Conservation (phyloP, 2,888 invertebrate genomes). For the Stenodema calcarata region DNA sequence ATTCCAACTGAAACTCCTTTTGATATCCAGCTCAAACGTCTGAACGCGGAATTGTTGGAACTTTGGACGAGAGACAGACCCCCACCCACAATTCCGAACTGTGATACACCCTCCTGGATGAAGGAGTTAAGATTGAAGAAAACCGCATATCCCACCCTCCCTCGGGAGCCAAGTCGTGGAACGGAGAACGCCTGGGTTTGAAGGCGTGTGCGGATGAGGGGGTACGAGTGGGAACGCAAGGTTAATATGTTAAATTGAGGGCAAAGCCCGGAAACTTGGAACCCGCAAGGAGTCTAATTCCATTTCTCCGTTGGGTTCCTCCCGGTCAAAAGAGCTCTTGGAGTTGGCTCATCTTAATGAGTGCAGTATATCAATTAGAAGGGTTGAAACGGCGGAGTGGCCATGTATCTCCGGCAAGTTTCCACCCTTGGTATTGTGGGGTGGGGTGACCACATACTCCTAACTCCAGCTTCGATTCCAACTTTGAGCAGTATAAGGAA, state of each 20-base stretch:
- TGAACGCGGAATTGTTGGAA: not conserved
- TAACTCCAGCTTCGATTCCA: not conserved
- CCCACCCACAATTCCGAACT: not conserved
- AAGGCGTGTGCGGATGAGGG: not conserved
- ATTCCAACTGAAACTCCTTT: not conserved
- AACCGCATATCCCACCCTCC: not conserved
- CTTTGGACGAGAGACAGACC: not conserved
- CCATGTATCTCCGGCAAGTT: slow-evolving; percentile 27
- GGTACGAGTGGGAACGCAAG: not conserved
- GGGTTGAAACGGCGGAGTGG: slow-evolving; percentile 45
- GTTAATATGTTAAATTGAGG: slow-evolving; percentile 41
- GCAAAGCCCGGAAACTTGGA: slow-evolving; percentile 22
- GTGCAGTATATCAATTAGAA: slow-evolving; percentile 46
- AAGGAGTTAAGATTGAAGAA: not conserved
- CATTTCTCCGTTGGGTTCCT: slow-evolving; percentile 39
- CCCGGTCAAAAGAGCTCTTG: slow-evolving; percentile 26
- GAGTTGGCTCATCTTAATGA: slow-evolving; percentile 44
- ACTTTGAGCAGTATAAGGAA: not conserved
- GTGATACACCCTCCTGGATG: not conserved
- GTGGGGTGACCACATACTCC: not conserved
- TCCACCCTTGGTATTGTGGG: not conserved
- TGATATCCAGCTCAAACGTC: not conserved
- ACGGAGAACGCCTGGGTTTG: not conserved
- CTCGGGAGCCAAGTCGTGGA: not conserved
- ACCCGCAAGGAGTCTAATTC: slow-evolving; percentile 38